phyloP scores from a whole-genome alignment of 2,888 invertebrate genomes.

The Caenorhabditis imperialis region DNA sequence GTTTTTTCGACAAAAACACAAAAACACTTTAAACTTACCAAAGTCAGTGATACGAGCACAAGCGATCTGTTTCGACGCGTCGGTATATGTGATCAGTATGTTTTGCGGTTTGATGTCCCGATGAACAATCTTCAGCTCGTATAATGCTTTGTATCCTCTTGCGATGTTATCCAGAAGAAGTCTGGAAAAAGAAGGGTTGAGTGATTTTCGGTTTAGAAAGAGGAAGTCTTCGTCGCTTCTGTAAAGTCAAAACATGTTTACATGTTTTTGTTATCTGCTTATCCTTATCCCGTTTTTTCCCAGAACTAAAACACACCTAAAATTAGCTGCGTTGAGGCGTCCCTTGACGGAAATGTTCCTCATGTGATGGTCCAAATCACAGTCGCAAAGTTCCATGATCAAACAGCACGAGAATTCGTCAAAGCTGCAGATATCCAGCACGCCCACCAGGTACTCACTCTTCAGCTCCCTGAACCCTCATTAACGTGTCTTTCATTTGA shows the following conservation, averaged over 20 bases:
- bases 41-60: slow-evolving; percentile 77
- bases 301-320: slow-evolving; percentile 57
- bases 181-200: slow-evolving; percentile 56
- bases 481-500: background rate
- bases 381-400: slow-evolving; percentile 75
- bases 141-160: slow-evolving; percentile 74
- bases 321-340: slow-evolving; percentile 63
- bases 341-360: slow-evolving; percentile 62
- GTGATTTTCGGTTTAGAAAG: slow-evolving; percentile 26
- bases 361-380: slow-evolving; percentile 73
- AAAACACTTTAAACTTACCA: slow-evolving; percentile 53
- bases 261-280: slow-evolving; percentile 3
- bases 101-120: slow-evolving; percentile 78
- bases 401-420: slow-evolving; percentile 69
- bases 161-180: slow-evolving; percentile 73
- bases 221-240: background rate
- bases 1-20: background rate
- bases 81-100: slow-evolving; percentile 69
- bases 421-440: slow-evolving; percentile 72
- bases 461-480: slow-evolving; percentile 61
- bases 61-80: slow-evolving; percentile 57
- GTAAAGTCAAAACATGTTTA: slow-evolving; percentile 40
- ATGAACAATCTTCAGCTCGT: slow-evolving; percentile 74
- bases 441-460: slow-evolving; percentile 67
- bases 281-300: background rate